Evolutionary conservation across 2,888 invertebrate species (phyloP).

Genomic region (Gymnosoma rotundatum): DNA sequence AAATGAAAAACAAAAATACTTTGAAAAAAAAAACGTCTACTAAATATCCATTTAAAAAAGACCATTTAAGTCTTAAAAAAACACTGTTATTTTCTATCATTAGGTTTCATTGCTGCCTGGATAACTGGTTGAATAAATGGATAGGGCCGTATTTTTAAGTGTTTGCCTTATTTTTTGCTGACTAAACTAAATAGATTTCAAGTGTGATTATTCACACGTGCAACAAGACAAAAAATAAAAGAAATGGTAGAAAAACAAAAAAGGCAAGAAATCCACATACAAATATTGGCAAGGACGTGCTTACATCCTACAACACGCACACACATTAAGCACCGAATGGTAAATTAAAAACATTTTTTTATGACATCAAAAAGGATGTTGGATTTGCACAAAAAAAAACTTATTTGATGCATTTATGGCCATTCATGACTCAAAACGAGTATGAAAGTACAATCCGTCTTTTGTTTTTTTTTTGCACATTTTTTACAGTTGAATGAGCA

Average conservation of each 20-base stretch:
- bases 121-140: background rate
- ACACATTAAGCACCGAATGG: conserved; percentile 13
- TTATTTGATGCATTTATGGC: conserved; percentile 42
- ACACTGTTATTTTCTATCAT: background rate
- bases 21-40: conserved; percentile 5
- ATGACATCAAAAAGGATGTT: conserved; percentile 54
- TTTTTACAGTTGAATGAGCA: conserved; percentile 38
- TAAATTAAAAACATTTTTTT: conserved; percentile 44
- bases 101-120: conserved; percentile 19
- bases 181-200: conserved; percentile 58
- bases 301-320: conserved; percentile 10
- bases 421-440: conserved; percentile 29
- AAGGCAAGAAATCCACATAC: conserved; percentile 16
- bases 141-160: background rate
- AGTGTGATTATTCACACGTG: conserved; percentile 80
- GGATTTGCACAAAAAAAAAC: conserved; percentile 6
- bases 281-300: conserved; percentile 58
- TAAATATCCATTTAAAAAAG: conserved; percentile 25
- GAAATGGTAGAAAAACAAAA: conserved; percentile 60
- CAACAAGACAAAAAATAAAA: conserved; percentile 68
- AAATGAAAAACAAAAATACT: background rate
- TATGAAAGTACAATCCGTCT: conserved; percentile 19
- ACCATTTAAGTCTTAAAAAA: conserved; percentile 36
- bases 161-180: conserved; percentile 47
- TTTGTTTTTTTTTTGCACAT: background rate